phyloP scores from a whole-genome alignment of 2,797 vertebrate species.

The Platyrinchus mystaceus region DNA sequence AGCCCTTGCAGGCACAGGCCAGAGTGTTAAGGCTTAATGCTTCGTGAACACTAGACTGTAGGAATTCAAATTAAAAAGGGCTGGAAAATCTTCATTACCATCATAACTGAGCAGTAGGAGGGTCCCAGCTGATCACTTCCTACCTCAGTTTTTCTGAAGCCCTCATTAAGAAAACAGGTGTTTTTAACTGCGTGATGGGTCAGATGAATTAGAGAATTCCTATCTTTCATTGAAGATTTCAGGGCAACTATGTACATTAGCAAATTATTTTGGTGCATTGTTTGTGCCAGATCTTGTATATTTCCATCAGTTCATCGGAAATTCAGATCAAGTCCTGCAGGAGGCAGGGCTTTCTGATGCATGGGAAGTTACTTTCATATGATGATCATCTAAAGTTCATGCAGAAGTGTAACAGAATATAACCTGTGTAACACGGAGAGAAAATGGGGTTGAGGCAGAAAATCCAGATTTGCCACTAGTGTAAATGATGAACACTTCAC shows the following conservation, averaged over 20 bases:
- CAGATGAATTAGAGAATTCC: background rate
- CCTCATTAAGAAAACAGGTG: background rate
- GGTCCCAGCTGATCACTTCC: background rate
- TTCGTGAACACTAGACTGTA: background rate
- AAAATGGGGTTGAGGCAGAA: background rate
- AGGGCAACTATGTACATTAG: background rate
- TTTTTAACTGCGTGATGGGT: background rate
- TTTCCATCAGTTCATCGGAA: background rate
- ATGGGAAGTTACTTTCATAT: background rate
- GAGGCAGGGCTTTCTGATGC: background rate
- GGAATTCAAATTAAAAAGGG: background rate
- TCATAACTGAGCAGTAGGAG: background rate
- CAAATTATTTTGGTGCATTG: background rate
- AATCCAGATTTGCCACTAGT: background rate
- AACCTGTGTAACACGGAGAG: background rate
- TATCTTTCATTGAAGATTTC: background rate
- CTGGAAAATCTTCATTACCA: background rate
- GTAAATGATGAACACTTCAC: background rate
- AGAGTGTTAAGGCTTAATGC: background rate
- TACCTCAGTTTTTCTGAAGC: background rate
- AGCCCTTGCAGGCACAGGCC: background rate
- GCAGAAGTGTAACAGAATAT: background rate
- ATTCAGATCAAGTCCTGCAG: background rate
- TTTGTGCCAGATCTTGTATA: background rate
- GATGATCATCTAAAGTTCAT: background rate